phyloP scores from a whole-genome alignment of 2,113 vertebrate species.

The Amazona vittata region DNA sequence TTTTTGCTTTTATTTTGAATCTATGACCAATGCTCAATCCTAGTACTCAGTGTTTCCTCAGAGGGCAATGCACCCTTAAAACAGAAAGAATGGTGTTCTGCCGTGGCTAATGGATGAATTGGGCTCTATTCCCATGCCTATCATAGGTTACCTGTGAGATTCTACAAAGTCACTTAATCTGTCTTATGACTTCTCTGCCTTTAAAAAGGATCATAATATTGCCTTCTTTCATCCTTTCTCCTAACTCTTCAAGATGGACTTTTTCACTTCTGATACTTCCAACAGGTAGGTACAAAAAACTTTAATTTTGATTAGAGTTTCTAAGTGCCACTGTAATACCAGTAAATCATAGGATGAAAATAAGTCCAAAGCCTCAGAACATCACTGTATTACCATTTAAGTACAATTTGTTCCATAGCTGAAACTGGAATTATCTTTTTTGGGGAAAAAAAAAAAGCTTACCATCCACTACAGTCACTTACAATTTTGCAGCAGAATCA shows the following conservation, averaged over 20 bases:
- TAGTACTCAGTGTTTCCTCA: neutral
- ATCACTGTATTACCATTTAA: neutral
- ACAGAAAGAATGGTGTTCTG: neutral
- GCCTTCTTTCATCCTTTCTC: neutral
- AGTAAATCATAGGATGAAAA: neutral
- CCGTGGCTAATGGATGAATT: neutral
- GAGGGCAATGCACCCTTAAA: neutral
- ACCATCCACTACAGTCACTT: neutral
- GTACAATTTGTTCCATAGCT: neutral
- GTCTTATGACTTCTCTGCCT: neutral
- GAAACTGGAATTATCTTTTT: neutral
- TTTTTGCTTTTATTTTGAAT: neutral
- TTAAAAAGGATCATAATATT: neutral
- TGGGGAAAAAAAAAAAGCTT: fast-evolving
- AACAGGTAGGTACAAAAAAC: neutral
- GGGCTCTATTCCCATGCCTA: neutral
- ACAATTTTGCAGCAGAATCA: neutral
- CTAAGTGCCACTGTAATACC: neutral
- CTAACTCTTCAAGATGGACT: neutral
- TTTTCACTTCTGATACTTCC: neutral
- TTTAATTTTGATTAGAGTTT: neutral
- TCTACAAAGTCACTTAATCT: neutral
- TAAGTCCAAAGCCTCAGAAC: neutral
- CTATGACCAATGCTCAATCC: neutral
- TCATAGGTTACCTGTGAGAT: neutral